These are phyloP conservation scores for Lampris megalopsis DNA, from an alignment of 2,113 vertebrate genomes.

Conservation along the genomic window DNA sequence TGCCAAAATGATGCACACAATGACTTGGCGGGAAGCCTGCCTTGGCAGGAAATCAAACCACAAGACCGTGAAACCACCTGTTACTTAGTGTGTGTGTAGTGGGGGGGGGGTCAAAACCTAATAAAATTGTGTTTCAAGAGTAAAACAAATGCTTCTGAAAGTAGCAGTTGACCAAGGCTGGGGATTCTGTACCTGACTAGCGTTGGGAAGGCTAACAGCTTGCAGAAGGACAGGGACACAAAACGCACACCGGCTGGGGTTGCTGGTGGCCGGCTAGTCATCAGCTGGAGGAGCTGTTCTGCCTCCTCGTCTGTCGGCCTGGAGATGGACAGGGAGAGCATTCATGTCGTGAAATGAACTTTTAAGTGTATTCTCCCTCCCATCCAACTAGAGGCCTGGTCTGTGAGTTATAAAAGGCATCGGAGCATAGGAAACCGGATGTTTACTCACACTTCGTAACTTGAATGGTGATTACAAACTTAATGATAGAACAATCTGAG, in stretches of 20 bases:
- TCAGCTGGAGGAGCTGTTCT: constrained; percentile 94
- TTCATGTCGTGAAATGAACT: neutral
- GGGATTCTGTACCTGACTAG: constrained; percentile 89
- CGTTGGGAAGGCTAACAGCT: constrained; percentile 95
- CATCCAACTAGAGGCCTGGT: too few species aligned
- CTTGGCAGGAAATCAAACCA: constrained; percentile 6
- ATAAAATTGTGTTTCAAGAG: constrained; percentile 1
- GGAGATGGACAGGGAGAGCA: neutral
- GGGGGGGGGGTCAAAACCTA: neutral
- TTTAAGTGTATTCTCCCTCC: neutral
- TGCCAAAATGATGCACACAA: neutral
- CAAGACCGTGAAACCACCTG: neutral
- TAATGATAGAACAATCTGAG: too few species aligned
- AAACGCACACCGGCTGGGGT: constrained; percentile 97
- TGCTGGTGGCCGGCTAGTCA: constrained; percentile 96
- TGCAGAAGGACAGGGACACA: constrained; percentile 96
- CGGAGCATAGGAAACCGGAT: too few species aligned
- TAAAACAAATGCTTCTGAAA: constrained; percentile 17
- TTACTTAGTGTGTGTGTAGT: neutral
- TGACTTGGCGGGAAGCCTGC: constrained; percentile 1
- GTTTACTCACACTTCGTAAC: too few species aligned
- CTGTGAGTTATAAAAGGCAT: too few species aligned
- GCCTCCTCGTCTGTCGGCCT: constrained; percentile 98
- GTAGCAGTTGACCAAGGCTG: neutral
- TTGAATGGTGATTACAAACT: too few species aligned